Base-by-base conservation (phyloP, 2,888 invertebrate species). In the Stenchaetothrips biformis region DNA sequence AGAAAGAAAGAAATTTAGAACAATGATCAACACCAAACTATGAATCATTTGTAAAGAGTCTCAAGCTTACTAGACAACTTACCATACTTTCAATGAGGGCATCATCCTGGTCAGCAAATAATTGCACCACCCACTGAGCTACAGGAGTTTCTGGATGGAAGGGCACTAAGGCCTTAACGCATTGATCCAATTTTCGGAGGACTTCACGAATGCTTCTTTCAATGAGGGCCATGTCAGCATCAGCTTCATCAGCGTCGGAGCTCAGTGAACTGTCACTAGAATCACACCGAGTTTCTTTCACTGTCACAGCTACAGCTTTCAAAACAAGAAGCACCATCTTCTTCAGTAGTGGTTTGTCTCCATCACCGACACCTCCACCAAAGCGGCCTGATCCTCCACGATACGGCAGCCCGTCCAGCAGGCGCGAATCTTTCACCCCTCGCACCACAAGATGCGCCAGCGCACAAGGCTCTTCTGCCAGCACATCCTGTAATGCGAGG, bases 21-120 rank as follows among this genome's bases (percentile, higher is more conserved):
- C 53, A 53, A 53, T 13, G 13, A 7, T 53, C 11, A 18, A 18
- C 18, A 0, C 18, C 0, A 11, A 53, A 53, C 4, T 7, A 21
- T 1, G 21, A n/a, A 67, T n/a, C 9, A 13, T 13, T 53, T 9
- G 53, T 53, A 9, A 53, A 13, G 13, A 53, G 6, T 53, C 16
- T 53, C 16, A 3, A 13, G 9, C 16, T 53, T 6, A 13, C 16
- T 3, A 3, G 16, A 59, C 37, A 25, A 74, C 67, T 11, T 74
- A 74, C 94, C 95, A 96, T 95, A 4, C 95, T 93, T 88, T 96
- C 96, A 81, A 96, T 94, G 83, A 96, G 88, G 85, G 94, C 95
- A 87, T 96, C 96, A 85, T 96, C 96, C 86, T 96, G 96, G 87
- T 96, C 95, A 84, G 94, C 93, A 85, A 96, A 96, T 81, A 96